Evolutionary conservation across 1,140 invertebrate species (phyloP), one percentile per base, ranked within the genome.

Genomic region (Neelides sp.): DNA sequence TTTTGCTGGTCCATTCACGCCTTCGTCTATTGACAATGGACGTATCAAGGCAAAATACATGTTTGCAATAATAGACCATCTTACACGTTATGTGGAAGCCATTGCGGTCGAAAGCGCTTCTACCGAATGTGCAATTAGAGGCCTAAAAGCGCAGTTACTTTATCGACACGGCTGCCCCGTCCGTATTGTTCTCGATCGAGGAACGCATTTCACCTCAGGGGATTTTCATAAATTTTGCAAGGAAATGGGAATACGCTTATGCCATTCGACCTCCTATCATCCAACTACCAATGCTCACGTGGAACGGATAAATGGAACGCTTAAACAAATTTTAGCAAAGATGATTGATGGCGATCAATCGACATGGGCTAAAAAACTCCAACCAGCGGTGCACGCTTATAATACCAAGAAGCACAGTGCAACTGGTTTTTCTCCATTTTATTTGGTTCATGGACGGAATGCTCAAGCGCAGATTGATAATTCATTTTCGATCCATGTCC

Each of bases 291-390:
- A 54, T 28, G 52, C 40, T 2, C 7, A 45, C 13, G 28, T 32
- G 1, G 47, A 54, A 30, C 1, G 34, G 23, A 13, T 3, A 0
- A 49, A 54, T 26, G 5, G 28, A 12, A 48, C 46, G 2, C 2
- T 46, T 1, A 44, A 44, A 20, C 26, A 24, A 10, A 50, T 24
- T 4, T 41, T 49, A 23, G 13, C 27, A 23, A 52, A 66, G 52
- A 72, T 67, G 53, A 52, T 66, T 5, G 62, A 57, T 15, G n/a
- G 55, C 8, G 50, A 63, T 22, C 62, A 61, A 10, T 57, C 30
- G 8, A 63, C 72, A 50, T 75, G 72, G 71, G 69, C 72, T 39
- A 43, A 64, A 43, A 68, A 63, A 7, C 48, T 71, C 1, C 62
- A 60, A 1, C 65, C 64, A 15, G 69, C 69, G 0, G 64, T 64